Conservation (phyloP, 2,888 invertebrate genomes). For the Himalopsyche japonica region DNA sequence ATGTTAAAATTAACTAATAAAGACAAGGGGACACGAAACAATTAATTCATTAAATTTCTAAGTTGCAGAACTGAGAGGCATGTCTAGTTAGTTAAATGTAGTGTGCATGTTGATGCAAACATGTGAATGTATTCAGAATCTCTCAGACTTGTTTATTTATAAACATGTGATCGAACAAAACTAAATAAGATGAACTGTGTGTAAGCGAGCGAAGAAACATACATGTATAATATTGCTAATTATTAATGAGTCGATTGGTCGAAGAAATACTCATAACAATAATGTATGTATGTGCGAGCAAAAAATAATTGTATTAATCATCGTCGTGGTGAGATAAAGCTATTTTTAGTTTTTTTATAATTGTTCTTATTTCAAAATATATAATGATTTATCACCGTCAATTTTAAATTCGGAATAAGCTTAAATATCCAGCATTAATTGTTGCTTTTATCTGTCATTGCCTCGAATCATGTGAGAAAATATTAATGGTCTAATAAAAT, state of each 20-base stretch:
- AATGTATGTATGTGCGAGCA: background rate
- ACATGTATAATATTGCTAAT: background rate
- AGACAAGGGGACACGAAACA: background rate
- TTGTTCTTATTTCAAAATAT: too few species aligned
- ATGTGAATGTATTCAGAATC: background rate
- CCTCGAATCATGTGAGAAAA: too few species aligned
- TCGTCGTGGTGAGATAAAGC: too few species aligned
- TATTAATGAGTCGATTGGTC: background rate
- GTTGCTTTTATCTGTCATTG: too few species aligned
- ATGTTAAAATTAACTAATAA: background rate
- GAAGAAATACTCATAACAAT: background rate
- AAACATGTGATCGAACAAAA: background rate
- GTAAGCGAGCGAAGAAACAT: background rate
- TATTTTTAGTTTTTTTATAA: too few species aligned
- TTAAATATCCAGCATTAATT: too few species aligned
- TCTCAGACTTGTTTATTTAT: background rate
- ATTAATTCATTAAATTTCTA: background rate
- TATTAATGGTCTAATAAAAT: too few species aligned
- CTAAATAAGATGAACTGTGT: background rate
- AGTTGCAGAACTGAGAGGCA: background rate
- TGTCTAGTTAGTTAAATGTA: background rate
- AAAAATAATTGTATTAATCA: too few species aligned
- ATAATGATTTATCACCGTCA: too few species aligned
- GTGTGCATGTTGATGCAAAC: background rate
- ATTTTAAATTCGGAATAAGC: too few species aligned